Percentiles rank a stretch among this genome's conserved stretches.
phyloP scores from a whole-genome alignment of 2,888 invertebrate genomes.

The Synergus japonicus region DNA sequence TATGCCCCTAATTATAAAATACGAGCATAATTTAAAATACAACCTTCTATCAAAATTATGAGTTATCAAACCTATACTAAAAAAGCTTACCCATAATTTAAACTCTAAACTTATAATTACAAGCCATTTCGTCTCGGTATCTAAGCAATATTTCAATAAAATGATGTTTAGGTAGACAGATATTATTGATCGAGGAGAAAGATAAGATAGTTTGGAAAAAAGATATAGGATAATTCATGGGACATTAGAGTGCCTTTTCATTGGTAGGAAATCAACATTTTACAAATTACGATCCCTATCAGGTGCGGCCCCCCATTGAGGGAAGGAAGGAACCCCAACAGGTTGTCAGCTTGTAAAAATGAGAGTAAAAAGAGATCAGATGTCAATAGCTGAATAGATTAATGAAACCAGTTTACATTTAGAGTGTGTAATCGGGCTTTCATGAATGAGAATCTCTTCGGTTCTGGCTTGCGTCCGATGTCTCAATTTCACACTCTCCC shows the following conservation, averaged over 20 bases:
- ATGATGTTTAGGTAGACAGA: neutral
- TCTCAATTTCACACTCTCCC: constrained; percentile 19
- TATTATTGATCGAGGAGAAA: constrained; percentile 2
- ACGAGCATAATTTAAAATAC: neutral
- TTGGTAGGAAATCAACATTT: constrained; percentile 8
- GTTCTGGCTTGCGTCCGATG: neutral
- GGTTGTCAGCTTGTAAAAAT: constrained; percentile 18
- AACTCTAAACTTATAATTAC: neutral
- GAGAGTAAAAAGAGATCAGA: constrained; percentile 16
- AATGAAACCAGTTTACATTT: constrained; percentile 31
- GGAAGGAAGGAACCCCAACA: neutral
- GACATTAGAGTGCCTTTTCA: neutral
- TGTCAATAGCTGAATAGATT: constrained; percentile 24
- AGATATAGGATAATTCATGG: constrained; percentile 10
- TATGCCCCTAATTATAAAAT: neutral
- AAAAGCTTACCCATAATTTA: neutral
- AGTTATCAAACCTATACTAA: neutral
- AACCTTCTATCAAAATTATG: neutral
- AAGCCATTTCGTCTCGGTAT: neutral
- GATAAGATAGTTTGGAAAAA: neutral
- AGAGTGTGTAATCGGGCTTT: constrained; percentile 21
- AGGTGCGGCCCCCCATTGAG: neutral
- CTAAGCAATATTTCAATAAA: constrained; percentile 6
- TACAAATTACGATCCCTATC: constrained; percentile 24
- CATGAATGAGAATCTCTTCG: constrained; percentile 11